Conservation (phyloP, 2,113 vertebrate genomes). For the Romanogobio albipinnatus region DNA sequence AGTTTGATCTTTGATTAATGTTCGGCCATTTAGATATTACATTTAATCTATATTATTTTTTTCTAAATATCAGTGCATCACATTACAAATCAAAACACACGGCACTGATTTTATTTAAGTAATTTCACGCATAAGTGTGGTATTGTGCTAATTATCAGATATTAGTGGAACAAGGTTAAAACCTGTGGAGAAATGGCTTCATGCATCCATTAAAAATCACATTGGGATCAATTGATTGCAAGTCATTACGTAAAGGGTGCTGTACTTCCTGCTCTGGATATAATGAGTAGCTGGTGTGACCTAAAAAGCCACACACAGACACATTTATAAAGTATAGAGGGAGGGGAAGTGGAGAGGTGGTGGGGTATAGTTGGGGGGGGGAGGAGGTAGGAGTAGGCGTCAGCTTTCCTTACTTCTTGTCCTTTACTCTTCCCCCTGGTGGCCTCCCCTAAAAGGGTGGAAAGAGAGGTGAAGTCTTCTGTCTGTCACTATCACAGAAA, state of each 20-base stretch:
- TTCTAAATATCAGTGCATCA: too few relatives aligned
- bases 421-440: background rate
- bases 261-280: slow-evolving; percentile 1
- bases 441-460: slow-evolving; percentile 16
- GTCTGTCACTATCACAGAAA: slow-evolving; percentile 14
- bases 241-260: background rate
- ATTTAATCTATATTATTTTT: too few relatives aligned
- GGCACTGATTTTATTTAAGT: too few relatives aligned
- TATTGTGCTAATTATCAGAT: too few relatives aligned
- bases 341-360: background rate
- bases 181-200: background rate
- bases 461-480: slow-evolving; percentile 33
- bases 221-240: slow-evolving; percentile 2
- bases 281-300: background rate
- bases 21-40: too few relatives aligned
- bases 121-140: too few relatives aligned
- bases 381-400: slow-evolving; percentile 2
- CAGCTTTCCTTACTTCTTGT: background rate
- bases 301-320: background rate
- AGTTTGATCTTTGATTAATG: too few relatives aligned
- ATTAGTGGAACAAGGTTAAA: too few relatives aligned
- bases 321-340: slow-evolving; percentile 1
- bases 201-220: slow-evolving; percentile 17
- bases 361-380: background rate
- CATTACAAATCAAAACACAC: too few relatives aligned